Conservation (phyloP, 2,113 vertebrate genomes). For the Sander vitreus region DNA sequence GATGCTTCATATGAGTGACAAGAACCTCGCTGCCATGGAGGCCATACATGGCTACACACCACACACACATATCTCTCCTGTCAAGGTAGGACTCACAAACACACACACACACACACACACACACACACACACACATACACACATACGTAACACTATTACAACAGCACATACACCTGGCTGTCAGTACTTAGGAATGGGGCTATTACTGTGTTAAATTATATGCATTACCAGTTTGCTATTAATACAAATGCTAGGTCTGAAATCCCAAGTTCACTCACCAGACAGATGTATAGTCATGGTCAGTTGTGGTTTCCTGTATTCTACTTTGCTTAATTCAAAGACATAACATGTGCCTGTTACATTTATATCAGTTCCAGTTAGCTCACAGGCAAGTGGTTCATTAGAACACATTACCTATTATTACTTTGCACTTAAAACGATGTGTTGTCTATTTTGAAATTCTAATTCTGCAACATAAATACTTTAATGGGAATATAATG, state of each 20-base stretch:
- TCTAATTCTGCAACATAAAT: slow-evolving; percentile 4
- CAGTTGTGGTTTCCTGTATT: background rate
- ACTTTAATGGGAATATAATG: slow-evolving; percentile 41
- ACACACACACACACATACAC: slow-evolving; percentile 88
- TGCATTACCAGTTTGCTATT: background rate
- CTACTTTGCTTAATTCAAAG: slow-evolving; percentile 2
- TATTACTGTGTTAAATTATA: slow-evolving; percentile 19
- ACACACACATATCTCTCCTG: slow-evolving; percentile 96
- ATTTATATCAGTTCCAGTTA: slow-evolving; percentile 12
- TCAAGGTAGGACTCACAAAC: slow-evolving; percentile 86
- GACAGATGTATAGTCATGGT: background rate
- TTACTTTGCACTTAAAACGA: slow-evolving; percentile 27
- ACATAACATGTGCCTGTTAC: background rate
- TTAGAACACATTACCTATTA: slow-evolving; percentile 1
- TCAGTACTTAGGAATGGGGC: slow-evolving; percentile 9
- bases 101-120: slow-evolving; percentile 76
- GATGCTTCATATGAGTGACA: slow-evolving; percentile 96
- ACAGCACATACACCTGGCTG: slow-evolving; percentile 16
- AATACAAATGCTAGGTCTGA: background rate
- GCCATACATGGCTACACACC: slow-evolving; percentile 95
- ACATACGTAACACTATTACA: slow-evolving; percentile 32
- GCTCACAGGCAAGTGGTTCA: background rate
- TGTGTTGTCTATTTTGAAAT: slow-evolving; percentile 15
- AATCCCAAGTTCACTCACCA: background rate
- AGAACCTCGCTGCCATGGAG: slow-evolving; percentile 96